These are phyloP conservation scores for Pardalotus punctatus DNA, from an alignment of 2,113 vertebrate genomes.

Conservation along the genomic window DNA sequence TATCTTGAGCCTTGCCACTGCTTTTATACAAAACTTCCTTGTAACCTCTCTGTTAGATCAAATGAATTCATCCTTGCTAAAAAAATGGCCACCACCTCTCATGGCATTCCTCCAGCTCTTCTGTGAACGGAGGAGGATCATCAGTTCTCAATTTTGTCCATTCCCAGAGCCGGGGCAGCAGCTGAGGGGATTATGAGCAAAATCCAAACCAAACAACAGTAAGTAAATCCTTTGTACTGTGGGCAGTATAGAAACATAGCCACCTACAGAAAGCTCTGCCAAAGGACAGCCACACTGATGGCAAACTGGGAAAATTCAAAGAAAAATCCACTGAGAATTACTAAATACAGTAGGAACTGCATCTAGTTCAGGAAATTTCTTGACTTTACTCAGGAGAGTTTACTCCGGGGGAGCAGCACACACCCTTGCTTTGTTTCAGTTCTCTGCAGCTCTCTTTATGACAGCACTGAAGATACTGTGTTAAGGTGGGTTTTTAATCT, in stretches of 20 bases:
- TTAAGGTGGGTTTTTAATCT: neutral
- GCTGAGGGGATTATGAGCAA: neutral
- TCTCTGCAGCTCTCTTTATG: neutral
- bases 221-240: neutral
- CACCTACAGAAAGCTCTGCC: neutral
- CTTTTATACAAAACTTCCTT: neutral
- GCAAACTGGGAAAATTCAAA: neutral
- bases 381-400: neutral
- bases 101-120: neutral
- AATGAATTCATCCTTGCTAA: neutral
- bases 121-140: neutral
- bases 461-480: neutral
- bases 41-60: neutral
- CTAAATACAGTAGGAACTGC: neutral
- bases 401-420: neutral
- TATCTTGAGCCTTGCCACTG: neutral
- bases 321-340: neutral
- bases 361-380: neutral
- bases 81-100: neutral
- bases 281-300: neutral
- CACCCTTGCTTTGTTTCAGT: neutral
- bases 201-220: neutral
- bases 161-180: neutral
- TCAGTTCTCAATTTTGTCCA: neutral
- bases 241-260: neutral